Base-by-base conservation (phyloP, 2,797 vertebrate species). In the Silurus lanzhouensis region DNA sequence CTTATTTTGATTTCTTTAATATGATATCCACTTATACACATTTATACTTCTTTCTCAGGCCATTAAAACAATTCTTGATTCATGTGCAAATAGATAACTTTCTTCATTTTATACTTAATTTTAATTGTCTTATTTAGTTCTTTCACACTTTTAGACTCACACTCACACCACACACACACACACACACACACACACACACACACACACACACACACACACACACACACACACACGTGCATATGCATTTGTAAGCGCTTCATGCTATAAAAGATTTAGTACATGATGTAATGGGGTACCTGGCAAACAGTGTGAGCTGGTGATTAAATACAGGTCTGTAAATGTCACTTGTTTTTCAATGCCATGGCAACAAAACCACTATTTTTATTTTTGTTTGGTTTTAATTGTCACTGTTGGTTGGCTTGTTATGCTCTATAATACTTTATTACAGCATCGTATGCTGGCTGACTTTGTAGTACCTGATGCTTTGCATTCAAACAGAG, bases 311-410 rank as follows among this genome's bases (percentile, higher is more conserved):
- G 89, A 85, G 83, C 84, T 83, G 76, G 88, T 88, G 87, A 91
- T 90, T 90, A 91, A 89, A 90, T 87, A 85, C 86, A 72, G 86
- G 87, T 93, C 92, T 94, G 94, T 95, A 94, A 94, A 94, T 95
- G 93, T 94, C 94, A 94, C 88, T 82, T 81, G 85, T 87, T 87
- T 92, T 93, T 94, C 93, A 93, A 94, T 93, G 89, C 90, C 91
- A 92, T 92, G 90, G 91, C 88, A 93, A 93, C 92, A 68, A 74
- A 87, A 90, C 91, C 91, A 90, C 91, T 92, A 91, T 93, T 93
- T 93, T 92, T 93, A 90, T 93, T 91, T 92, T 91, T 91, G 85
- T 88, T 91, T 87, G 89, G 82, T 87, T 87, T 88, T 91, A 91
- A 90, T 91, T 90, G 91, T 92, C 88, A 88, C 90, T 91, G 88